Evolutionary conservation across 2,113 vertebrate genomes (phyloP).

Genomic region (Hyaena hyaena): DNA sequence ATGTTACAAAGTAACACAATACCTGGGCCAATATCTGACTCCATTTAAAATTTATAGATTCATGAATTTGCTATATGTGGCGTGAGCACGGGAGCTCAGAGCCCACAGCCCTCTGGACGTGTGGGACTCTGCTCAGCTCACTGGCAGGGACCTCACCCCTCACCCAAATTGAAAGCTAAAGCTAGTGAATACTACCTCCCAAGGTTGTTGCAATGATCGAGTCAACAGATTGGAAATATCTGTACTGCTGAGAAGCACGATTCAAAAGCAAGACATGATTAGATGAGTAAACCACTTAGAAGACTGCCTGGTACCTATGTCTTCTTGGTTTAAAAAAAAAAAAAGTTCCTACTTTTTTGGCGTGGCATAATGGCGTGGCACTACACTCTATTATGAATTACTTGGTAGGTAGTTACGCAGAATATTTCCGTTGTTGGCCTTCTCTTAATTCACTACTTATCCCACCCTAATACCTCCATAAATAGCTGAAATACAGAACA

Average conservation of each 20-base stretch:
- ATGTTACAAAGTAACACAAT: background rate
- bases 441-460: background rate
- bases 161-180: background rate
- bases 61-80: accelerated
- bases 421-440: background rate
- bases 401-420: background rate
- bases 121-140: background rate
- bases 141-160: background rate
- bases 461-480: background rate
- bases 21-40: background rate
- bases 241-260: background rate
- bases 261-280: background rate
- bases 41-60: background rate
- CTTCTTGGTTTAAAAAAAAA: background rate
- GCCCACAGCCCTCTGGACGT: no score
- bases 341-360: background rate
- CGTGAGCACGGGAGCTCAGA: no score
- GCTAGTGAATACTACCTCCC: background rate
- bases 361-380: background rate
- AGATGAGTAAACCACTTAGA: background rate
- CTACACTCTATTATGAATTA: background rate
- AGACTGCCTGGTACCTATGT: background rate
- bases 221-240: background rate
- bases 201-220: background rate
- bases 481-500: background rate